Conservation (phyloP, 53 echinoderm and acorn worm genomes). For the Temnopleurus reevesii region DNA sequence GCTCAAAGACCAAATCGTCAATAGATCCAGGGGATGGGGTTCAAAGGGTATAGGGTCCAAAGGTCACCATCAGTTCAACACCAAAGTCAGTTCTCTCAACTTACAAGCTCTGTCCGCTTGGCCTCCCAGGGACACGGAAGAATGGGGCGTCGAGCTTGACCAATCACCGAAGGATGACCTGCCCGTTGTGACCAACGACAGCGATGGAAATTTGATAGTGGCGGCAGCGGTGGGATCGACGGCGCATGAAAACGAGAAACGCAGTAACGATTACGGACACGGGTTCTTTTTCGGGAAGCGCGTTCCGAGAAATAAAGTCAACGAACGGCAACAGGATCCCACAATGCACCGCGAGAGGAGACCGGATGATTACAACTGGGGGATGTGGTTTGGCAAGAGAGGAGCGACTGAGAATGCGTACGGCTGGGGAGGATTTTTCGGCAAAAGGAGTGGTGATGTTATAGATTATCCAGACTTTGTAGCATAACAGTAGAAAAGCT, state of each 20-base stretch:
- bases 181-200: slow-evolving; percentile 10
- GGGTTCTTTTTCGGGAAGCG: slow-evolving; percentile 52
- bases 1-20: slow-evolving; percentile 45
- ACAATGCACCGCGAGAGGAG: slow-evolving; percentile 27
- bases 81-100: slow-evolving; percentile 6
- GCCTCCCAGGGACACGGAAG: background rate
- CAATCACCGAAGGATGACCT: background rate
- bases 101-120: slow-evolving; percentile 9
- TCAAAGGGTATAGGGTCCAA: background rate
- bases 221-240: background rate
- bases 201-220: background rate
- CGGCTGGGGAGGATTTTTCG: slow-evolving; percentile 59
- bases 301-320: background rate
- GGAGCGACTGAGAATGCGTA: background rate
- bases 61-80: background rate
- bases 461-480: slow-evolving; percentile 53
- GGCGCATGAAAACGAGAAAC: slow-evolving; percentile 26
- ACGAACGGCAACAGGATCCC: background rate
- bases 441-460: slow-evolving; percentile 49
- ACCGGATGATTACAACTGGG: slow-evolving; percentile 52
- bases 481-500: slow-evolving; percentile 34
- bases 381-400: slow-evolving; percentile 47
- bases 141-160: background rate
- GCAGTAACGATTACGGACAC: slow-evolving; percentile 47
- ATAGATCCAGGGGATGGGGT: background rate